Conservation (phyloP, 2,888 invertebrate genomes). For the Sturmia bella region DNA sequence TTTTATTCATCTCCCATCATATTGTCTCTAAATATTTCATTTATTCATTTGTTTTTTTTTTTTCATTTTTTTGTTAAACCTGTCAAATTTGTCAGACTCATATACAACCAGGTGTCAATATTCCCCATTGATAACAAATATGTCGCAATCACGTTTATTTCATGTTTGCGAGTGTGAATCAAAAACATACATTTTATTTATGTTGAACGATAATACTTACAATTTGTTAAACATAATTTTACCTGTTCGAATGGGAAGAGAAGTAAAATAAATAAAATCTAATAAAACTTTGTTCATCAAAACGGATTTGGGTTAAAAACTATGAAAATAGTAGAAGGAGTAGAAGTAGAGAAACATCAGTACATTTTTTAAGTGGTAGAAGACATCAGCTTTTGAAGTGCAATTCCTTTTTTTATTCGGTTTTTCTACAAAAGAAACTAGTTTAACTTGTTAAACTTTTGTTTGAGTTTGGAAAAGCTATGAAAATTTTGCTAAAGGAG, state of each 20-base stretch:
- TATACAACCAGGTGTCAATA: constrained; percentile 58
- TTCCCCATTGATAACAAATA: constrained; percentile 53
- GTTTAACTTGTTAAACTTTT: too few relatives aligned
- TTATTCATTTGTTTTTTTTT: constrained; percentile 1
- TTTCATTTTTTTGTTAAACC: background rate
- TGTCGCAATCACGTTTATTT: constrained; percentile 44
- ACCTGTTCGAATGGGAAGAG: constrained; percentile 14
- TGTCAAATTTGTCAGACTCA: constrained; percentile 45
- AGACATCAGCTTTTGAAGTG: too few relatives aligned
- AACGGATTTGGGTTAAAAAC: constrained; percentile 15
- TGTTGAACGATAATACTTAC: constrained; percentile 31
- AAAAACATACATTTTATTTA: constrained; percentile 25
- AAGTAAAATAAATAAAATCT: constrained; percentile 12
- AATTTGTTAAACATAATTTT: constrained; percentile 44
- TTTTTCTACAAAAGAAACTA: too few relatives aligned
- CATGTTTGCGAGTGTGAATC: background rate
- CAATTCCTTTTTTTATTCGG: too few relatives aligned
- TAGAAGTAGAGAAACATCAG: background rate
- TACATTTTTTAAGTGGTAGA: background rate
- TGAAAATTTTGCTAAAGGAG: too few relatives aligned
- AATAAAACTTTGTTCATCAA: constrained; percentile 28
- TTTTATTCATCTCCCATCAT: background rate
- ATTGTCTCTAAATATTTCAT: constrained; percentile 34
- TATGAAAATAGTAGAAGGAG: background rate
- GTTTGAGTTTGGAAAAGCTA: too few relatives aligned